Base-by-base conservation (phyloP, 2,888 invertebrate genomes). In the Elysia crispata region DNA sequence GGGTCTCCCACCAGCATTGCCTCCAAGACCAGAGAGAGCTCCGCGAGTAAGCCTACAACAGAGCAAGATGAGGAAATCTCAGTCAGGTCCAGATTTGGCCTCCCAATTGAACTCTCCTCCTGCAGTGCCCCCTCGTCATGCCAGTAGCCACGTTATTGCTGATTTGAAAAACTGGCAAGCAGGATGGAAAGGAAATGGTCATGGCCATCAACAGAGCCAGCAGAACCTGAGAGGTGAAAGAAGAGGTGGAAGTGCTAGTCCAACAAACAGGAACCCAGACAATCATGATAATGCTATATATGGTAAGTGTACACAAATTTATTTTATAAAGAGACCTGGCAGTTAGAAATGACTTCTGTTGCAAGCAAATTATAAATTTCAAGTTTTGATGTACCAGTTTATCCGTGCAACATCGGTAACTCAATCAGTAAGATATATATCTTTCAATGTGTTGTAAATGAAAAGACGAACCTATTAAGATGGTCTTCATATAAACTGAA, bases 81-180 rank as follows among this genome's bases (percentile, higher is more conserved):
- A 60, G 1, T 79, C 80, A 20, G 83, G 81, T 1, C 76, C 77
- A 20, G 79, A 84, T 23, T 54, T 83, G 30, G 57, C 74, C 25
- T 64, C 78, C 31, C 83, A 80, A 11, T 70, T 81, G 0, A 80
- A 87, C 6, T 77, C 77, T 1, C 87, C 89, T 1, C 89, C 89
- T 20, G 82, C 83, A 54, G 83, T 90, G 69, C 89, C 90, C 13
- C 89, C 89, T 8, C 82, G 88, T 73, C 85, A 85, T 64, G 84
- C 86, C 78, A 84, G 79, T 11, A 78, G 73, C 0, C 70, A 84
- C 66, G 86, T 86, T 57, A 85, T 87, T 76, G 85, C 82, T 77
- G 89, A 87, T 75, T 76, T 87, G 54, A 89, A 88, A 80, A 86
- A 85, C 77, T 90, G 89, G 89, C 90, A 89, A 76, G 81, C 82